Evolutionary conservation across 53 echinoderm and acorn worm species (phyloP).

Genomic region (Arbacia lixula): DNA sequence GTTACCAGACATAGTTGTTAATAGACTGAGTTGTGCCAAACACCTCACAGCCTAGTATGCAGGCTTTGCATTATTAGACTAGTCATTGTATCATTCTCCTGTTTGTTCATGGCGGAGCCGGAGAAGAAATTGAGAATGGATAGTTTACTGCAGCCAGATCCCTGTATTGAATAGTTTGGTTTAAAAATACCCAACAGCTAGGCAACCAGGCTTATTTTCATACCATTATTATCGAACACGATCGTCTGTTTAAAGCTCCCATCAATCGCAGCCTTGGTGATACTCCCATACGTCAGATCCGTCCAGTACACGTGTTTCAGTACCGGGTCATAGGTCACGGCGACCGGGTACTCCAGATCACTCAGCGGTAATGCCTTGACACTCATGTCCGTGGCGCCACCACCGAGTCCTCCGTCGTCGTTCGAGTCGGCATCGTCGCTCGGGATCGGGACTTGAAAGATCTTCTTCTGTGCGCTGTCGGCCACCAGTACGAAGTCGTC

Average conservation of each 20-base stretch:
- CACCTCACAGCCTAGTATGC: too few species aligned
- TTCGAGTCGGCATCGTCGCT: background rate
- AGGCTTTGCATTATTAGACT: too few species aligned
- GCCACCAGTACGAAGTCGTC: slow-evolving; percentile 75
- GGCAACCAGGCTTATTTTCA: background rate
- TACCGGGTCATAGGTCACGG: slow-evolving; percentile 78
- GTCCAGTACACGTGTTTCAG: slow-evolving; percentile 81
- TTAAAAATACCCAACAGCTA: too few species aligned
- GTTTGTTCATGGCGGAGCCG: too few species aligned
- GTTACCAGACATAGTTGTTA: too few species aligned
- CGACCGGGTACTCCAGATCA: slow-evolving; percentile 68
- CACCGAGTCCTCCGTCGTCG: slow-evolving; percentile 7
- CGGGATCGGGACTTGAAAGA: slow-evolving; percentile 60
- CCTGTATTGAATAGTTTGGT: too few species aligned
- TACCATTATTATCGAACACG: slow-evolving; percentile 55
- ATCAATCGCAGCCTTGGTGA: slow-evolving; percentile 65
- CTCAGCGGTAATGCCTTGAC: slow-evolving; percentile 68
- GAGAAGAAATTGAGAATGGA: too few species aligned
- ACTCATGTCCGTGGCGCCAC: slow-evolving; percentile 11
- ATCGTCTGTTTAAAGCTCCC: slow-evolving; percentile 66
- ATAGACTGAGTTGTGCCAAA: too few species aligned
- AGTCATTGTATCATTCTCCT: too few species aligned
- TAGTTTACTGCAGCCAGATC: too few species aligned
- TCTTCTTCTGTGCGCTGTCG: slow-evolving; percentile 69
- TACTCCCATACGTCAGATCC: slow-evolving; percentile 62